Evolutionary conservation across 1,140 invertebrate species (phyloP), one percentile per base, ranked within the genome.

Genomic region (Diabrotica virgifera): DNA sequence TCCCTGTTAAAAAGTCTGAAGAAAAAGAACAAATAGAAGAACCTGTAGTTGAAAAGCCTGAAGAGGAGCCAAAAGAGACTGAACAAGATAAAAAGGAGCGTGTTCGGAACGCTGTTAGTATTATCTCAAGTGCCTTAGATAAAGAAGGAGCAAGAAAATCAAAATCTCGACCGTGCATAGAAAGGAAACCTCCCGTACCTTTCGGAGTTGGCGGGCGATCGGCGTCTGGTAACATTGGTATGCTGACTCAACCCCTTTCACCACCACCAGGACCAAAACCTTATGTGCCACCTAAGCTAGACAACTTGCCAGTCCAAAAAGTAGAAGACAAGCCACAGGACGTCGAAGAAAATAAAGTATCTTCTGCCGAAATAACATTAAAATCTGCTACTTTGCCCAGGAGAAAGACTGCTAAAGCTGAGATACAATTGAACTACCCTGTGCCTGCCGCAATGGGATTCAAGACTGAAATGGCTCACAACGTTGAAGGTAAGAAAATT

Each of bases 361-460:
- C 82, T 9, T 80, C 78, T 3, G 84, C 87, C 63, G 86, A 87
- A 63, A 87, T 89, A 50, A 86, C 84, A 2, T 72, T 88, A 8
- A 88, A 89, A 70, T 88, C 86, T 58, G 86, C 87, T 5, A 88
- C 87, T 0, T 76, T 88, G 60, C 86, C 87, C 5, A 82, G 87
- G 64, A 83, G 84, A 8, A 83, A 85, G 63, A 87, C 85, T 10
- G 85, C 84, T 37, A 88, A 88, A 76, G 83, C 86, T 2, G 86
- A 89, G 75, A 87, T 89, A 36, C 84, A 85, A 60, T 72, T 89
- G 63, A 81, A 84, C 53, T 79, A 78, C 62, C 80, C 84, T 0
- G 73, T 79, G 5, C 79, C 81, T 13, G 77, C 81, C 61, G 80
- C 75, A 52, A 78, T 75, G 72, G 84, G 80, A 68, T 86, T 80